phyloP scores from a whole-genome alignment of 2,888 invertebrate species.

The Leucozona laternaria region DNA sequence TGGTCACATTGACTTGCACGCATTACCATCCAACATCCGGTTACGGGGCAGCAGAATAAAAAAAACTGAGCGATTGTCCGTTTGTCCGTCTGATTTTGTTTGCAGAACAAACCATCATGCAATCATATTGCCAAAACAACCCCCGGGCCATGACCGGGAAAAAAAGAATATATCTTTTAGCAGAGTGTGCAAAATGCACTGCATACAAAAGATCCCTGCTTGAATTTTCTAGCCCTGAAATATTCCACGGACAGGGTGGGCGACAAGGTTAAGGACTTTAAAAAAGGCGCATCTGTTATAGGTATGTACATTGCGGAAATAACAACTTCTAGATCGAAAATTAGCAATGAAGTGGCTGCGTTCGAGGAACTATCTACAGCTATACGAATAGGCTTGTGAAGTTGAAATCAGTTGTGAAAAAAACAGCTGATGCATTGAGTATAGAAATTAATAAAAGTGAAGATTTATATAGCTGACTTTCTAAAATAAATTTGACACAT shows the following conservation, averaged over 20 bases:
- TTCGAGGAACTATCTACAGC: no score
- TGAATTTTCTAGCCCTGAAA: conserved; percentile 12
- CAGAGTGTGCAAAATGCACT: conserved; percentile 30
- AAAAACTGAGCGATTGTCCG: conserved; percentile 48
- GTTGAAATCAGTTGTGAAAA: no score
- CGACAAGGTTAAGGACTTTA: background rate
- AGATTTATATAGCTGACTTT: no score
- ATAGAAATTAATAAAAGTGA: no score
- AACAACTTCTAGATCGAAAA: no score
- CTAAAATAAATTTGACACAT: no score
- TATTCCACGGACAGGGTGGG: conserved; percentile 7
- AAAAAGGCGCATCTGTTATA: conserved; percentile 10
- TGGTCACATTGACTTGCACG: conserved; percentile 68
- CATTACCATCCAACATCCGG: conserved; percentile 55
- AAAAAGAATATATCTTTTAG: conserved; percentile 49
- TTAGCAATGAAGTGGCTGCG: no score
- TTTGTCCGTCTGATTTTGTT: conserved; percentile 62
- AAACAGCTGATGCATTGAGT: no score
- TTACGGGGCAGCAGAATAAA: conserved; percentile 47
- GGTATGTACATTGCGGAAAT: no score
- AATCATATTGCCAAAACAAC: conserved; percentile 63
- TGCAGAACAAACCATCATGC: conserved; percentile 35
- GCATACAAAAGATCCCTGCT: conserved; percentile 51
- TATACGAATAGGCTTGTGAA: no score
- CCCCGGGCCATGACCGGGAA: conserved; percentile 48